Evolutionary conservation across 2,888 invertebrate genomes (phyloP), one percentile per base, ranked within the genome.

Genomic region (Steinernema hermaphroditum): DNA sequence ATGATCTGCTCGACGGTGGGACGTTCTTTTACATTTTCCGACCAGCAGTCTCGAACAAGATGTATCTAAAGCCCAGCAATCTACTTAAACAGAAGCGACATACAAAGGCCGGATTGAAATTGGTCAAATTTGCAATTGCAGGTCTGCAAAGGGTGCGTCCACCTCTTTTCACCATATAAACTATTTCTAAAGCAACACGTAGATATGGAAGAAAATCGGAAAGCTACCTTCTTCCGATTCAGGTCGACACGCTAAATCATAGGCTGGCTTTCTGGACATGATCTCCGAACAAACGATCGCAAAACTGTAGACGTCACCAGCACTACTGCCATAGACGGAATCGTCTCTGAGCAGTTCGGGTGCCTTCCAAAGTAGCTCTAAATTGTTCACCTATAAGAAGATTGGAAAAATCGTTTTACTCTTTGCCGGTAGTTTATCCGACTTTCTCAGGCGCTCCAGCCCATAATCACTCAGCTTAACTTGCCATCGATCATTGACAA

Each of bases 121-220:
- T 77, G 9, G 71, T 29, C 8, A 75, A 46, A 16, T 44, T 29
- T 19, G 54, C 27, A 6, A 83, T 46, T 12, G 54, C 34, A n/a
- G 84, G 84, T 62, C 84, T 72, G 16, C 77, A 74, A 0, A 82
- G 82, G 24, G 74, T 72, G 6, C 70, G 43, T 24, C 83, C 83
- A 27, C 83, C 81, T 75, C 80, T 78, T 70, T 85, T 85, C 32
- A 85, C 74, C 29, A 78, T 80, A 54, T 83, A 86, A 4, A 85
- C 69, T 22, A 85, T 75, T 71, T 80, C 81, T 80, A 6, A 32
- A 6, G 6, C 34, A 68, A 6, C 19, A 22, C 22, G 4, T 19
- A 19, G 14, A n/a, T 50, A 12, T 24, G 12, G 24, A 12, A 24
- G 12, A 12, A 50, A 4, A 4, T n/a, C n/a, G n/a, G n/a, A n/a